Evolutionary conservation across 2,797 vertebrate genomes (phyloP).

Genomic region (Catostomus latipinnis): DNA sequence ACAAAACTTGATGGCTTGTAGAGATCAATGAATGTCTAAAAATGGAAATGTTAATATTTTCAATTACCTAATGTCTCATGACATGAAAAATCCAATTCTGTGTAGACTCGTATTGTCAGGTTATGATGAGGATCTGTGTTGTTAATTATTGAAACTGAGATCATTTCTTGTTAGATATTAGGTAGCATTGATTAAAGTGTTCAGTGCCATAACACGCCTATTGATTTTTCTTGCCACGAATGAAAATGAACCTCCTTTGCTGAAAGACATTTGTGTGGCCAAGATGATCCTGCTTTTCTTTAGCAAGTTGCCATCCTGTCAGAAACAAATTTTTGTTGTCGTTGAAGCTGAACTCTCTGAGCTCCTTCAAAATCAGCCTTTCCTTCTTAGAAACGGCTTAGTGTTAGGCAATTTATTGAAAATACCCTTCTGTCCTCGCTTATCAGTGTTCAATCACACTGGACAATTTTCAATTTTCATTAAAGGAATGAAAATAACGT

Average conservation of each 20-base stretch:
- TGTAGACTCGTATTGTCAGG: constrained; percentile 29
- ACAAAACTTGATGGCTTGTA: constrained; percentile 7
- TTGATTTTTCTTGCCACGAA: constrained; percentile 50
- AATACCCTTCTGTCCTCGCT: constrained; percentile 27
- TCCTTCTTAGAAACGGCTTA: constrained; percentile 27
- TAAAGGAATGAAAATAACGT: constrained; percentile 51
- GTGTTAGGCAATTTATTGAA: constrained; percentile 31
- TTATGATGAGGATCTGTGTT: constrained; percentile 66
- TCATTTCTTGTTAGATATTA: constrained; percentile 64
- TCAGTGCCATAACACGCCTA: constrained; percentile 59
- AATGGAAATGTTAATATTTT: constrained; percentile 46
- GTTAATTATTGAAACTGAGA: constrained; percentile 69
- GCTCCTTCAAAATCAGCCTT: constrained; percentile 17
- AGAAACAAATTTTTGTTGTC: constrained; percentile 14
- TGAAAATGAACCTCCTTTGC: constrained; percentile 52
- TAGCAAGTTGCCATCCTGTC: background rate
- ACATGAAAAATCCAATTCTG: constrained; percentile 21
- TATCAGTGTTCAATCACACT: constrained; percentile 50
- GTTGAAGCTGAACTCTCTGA: background rate
- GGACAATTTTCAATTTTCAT: constrained; percentile 53
- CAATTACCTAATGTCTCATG: constrained; percentile 46
- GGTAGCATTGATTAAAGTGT: constrained; percentile 64
- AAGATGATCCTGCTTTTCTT: constrained; percentile 20
- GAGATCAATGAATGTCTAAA: constrained; percentile 36
- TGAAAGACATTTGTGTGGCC: constrained; percentile 39